A percentile compares a stretch with the other conserved stretches of the same genome.
phyloP scores from a whole-genome alignment of 2,888 invertebrate genomes.

The Melangyna quadrimaculata region DNA sequence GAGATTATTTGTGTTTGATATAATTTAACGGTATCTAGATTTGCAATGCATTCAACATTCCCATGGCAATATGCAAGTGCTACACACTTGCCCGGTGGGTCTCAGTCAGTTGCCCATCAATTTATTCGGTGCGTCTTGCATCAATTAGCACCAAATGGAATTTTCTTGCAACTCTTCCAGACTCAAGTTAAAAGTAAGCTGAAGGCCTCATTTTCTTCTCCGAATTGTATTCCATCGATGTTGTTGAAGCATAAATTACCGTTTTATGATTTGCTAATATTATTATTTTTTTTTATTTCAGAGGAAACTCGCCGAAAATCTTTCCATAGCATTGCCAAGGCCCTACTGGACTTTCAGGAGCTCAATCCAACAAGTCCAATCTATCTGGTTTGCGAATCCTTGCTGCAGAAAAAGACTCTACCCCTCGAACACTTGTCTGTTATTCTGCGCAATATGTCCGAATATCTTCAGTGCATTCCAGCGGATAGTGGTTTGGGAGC shows the following conservation, averaged over 20 bases:
- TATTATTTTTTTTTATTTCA: constrained; percentile 54
- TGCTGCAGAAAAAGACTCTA: constrained; percentile 89
- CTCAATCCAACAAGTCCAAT: constrained; percentile 96
- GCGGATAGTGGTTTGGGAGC: constrained; percentile 89
- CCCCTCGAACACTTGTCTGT: constrained; percentile 87
- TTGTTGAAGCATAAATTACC: no score
- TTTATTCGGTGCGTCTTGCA: constrained; percentile 97
- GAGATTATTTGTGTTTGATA: constrained; percentile 35
- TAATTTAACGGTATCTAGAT: constrained; percentile 80
- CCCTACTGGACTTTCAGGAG: constrained; percentile 97
- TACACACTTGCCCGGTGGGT: constrained; percentile 95
- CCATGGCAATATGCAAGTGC: constrained; percentile 94
- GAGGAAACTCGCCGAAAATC: constrained; percentile 87
- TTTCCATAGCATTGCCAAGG: constrained; percentile 96
- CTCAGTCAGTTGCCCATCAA: constrained; percentile 97
- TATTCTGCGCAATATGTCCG: constrained; percentile 94
- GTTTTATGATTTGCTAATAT: background rate
- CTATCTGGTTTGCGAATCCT: constrained; percentile 89
- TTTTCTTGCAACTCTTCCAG: constrained; percentile 97
- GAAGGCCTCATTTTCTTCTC: background rate
- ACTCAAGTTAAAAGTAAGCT: constrained; percentile 90
- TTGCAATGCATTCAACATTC: constrained; percentile 89
- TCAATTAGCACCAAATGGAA: constrained; percentile 97
- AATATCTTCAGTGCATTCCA: constrained; percentile 95
- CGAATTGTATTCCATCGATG: no score